These are phyloP conservation scores for Holothuria glaberrima DNA, from an alignment of 35 echinoderm and acorn worm species.

Conservation along the genomic window DNA sequence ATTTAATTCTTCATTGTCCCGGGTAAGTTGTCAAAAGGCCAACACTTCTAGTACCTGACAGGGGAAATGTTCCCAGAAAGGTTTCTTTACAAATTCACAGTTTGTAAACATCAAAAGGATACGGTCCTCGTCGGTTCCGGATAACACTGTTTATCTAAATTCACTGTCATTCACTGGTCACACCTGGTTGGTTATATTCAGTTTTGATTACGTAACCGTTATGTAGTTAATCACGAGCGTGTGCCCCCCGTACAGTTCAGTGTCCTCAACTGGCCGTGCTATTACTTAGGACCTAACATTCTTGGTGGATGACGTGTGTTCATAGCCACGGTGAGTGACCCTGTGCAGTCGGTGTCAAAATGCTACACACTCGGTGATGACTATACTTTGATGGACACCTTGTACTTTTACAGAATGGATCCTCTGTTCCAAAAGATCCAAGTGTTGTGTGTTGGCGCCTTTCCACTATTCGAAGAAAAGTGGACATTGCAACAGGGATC, in stretches of 20 bases:
- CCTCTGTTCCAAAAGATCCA: no score
- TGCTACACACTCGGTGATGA: no score
- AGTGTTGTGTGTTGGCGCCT: no score
- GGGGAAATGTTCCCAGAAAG: constrained; percentile 13
- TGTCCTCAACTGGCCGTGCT: not conserved
- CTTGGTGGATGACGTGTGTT: constrained; percentile 6
- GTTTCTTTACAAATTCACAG: not conserved
- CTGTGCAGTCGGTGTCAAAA: no score
- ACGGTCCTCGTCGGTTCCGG: not conserved
- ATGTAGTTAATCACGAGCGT: not conserved
- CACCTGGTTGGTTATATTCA: not conserved
- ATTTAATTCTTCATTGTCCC: no score
- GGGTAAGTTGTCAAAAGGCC: no score
- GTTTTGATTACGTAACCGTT: constrained; percentile 1
- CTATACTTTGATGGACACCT: no score
- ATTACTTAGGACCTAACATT: not conserved
- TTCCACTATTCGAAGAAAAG: no score
- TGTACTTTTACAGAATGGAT: no score
- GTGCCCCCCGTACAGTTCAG: not conserved
- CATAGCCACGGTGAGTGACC: no score
- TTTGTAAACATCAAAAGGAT: not conserved
- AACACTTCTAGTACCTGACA: no score
- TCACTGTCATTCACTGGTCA: not conserved
- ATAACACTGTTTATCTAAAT: constrained; percentile 14
- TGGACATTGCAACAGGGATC: no score